Evolutionary conservation across 2,797 vertebrate genomes (phyloP).

Genomic region (Varecia variegata): DNA sequence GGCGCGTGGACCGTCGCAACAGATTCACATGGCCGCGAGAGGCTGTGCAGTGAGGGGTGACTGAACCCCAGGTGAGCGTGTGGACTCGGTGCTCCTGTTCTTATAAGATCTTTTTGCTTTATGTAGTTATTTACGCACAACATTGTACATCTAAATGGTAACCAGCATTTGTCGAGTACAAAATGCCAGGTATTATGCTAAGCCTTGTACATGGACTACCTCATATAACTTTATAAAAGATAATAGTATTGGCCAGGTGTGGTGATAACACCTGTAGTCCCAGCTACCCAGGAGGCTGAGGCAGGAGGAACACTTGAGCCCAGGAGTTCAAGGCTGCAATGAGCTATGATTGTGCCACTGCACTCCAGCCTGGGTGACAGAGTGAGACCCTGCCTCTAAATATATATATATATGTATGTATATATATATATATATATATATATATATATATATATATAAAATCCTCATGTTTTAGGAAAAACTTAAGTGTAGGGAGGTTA

Average conservation of each 20-base stretch:
- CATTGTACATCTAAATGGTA: neutral
- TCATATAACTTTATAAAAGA: neutral
- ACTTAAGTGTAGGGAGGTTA: neutral
- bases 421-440: too few relatives aligned
- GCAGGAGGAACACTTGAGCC: too few relatives aligned
- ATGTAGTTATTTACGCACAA: fast-evolving
- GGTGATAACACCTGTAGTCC: neutral
- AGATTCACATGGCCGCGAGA: neutral
- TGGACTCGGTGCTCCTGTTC: neutral
- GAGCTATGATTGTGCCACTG: neutral
- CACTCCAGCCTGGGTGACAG: neutral
- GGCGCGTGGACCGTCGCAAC: neutral
- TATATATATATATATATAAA: too few relatives aligned
- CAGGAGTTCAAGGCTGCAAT: too few relatives aligned
- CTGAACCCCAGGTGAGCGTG: fast-evolving
- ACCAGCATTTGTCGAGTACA: too few relatives aligned
- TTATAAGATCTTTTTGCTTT: fast-evolving
- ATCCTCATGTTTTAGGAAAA: neutral
- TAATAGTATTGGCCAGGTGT: neutral
- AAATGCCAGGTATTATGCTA: too few relatives aligned
- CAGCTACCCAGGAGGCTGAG: too few relatives aligned
- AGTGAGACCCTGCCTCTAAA: neutral
- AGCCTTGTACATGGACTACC: neutral
- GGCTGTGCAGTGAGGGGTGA: neutral
- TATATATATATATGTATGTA: neutral